Conservation (phyloP, 1,140 invertebrate species). For the Ceratosolen solmsi region DNA sequence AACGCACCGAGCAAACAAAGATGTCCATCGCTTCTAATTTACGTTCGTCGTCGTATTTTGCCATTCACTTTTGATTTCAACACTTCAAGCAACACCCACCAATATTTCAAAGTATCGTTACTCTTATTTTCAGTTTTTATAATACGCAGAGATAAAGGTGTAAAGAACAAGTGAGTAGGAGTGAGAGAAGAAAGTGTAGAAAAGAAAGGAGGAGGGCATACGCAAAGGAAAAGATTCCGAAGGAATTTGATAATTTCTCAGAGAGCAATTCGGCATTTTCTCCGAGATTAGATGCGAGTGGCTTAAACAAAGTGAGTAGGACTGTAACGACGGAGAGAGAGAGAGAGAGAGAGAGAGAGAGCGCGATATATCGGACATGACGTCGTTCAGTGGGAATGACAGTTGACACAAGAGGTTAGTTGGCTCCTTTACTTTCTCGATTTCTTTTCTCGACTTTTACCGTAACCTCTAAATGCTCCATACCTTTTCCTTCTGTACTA, state of each 20-base stretch:
- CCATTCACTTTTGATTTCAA: constrained; percentile 5
- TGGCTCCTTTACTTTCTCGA: neutral
- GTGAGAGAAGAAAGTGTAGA: constrained; percentile 16
- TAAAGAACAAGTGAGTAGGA: neutral
- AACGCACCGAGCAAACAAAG: constrained; percentile 4
- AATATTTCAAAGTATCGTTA: neutral
- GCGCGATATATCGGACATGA: constrained; percentile 33
- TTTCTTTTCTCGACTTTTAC: neutral
- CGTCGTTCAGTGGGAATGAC: constrained; percentile 48
- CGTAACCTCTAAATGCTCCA: constrained; percentile 27
- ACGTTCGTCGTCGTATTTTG: neutral
- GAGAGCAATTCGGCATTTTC: neutral
- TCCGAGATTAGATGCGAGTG: neutral
- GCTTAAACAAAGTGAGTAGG: neutral
- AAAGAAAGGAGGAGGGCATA: neutral
- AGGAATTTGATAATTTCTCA: constrained; percentile 26
- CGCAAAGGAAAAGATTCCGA: neutral
- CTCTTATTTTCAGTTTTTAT: neutral
- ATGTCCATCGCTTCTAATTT: constrained; percentile 33
- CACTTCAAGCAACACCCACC: constrained; percentile 3
- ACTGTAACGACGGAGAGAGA: constrained; percentile 12
- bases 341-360: constrained; percentile 16
- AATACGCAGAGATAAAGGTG: neutral
- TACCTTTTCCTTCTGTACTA: neutral
- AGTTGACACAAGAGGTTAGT: constrained; percentile 50